These are phyloP conservation scores for Spondyliosoma cantharus DNA, from an alignment of 2,797 vertebrate species.

Conservation along the genomic window DNA sequence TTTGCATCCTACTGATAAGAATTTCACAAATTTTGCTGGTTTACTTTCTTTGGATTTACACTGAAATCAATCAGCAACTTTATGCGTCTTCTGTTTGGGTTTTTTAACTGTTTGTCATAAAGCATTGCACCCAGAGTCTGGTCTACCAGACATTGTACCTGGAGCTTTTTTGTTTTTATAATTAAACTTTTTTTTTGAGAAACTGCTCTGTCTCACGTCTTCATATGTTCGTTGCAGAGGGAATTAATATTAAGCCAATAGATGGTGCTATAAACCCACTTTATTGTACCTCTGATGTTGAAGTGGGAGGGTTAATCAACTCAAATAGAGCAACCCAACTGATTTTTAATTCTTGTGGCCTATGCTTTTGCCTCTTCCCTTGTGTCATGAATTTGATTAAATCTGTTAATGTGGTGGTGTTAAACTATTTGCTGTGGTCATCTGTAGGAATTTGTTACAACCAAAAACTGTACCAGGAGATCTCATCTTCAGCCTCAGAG, in stretches of 20 bases:
- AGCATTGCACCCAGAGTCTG: constrained; percentile 98
- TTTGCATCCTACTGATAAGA: constrained; percentile 1
- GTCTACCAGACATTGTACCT: constrained; percentile 92
- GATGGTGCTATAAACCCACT: constrained; percentile 36
- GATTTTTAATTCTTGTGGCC: not conserved
- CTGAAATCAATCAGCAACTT: constrained; percentile 20
- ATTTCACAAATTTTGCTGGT: not conserved
- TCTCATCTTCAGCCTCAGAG: not conserved
- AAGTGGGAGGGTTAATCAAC: not conserved
- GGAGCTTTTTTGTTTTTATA: constrained; percentile 83
- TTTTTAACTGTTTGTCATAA: constrained; percentile 53
- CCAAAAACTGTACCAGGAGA: not conserved
- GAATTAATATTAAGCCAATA: not conserved
- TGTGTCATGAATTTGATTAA: not conserved
- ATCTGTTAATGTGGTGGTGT: not conserved
- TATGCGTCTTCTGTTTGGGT: not conserved
- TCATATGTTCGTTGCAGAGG: constrained; percentile 4
- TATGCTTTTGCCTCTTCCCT: not conserved
- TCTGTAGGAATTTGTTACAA: not conserved
- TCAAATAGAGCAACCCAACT: not conserved
- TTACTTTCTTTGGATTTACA: not conserved
- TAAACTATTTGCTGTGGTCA: not conserved
- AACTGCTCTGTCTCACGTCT: not conserved
- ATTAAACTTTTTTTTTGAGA: constrained; percentile 56
- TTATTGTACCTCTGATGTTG: not conserved